These are phyloP conservation scores for Anguilla anguilla DNA, from an alignment of 2,797 vertebrate species.

Conservation along the genomic window DNA sequence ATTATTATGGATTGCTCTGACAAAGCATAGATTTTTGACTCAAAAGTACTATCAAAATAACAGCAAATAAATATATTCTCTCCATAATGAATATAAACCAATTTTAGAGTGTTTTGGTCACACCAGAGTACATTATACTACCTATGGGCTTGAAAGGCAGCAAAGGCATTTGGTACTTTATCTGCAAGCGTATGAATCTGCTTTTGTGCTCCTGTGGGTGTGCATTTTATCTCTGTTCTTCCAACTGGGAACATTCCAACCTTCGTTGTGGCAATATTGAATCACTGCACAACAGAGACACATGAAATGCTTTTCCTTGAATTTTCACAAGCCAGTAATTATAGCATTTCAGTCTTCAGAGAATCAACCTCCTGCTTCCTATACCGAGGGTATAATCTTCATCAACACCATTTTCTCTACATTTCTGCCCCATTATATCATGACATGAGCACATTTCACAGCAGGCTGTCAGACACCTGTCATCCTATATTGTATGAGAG, in stretches of 20 bases:
- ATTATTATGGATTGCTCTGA: background rate
- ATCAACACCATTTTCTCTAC: background rate
- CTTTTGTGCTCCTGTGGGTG: background rate
- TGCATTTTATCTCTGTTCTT: constrained; percentile 14
- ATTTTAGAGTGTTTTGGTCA: background rate
- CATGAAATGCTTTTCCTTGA: background rate
- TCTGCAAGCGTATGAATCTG: background rate
- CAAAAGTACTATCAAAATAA: background rate
- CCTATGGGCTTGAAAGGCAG: background rate
- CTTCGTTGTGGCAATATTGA: background rate
- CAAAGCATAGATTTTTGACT: constrained; percentile 9
- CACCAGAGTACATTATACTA: background rate
- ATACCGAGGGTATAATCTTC: background rate
- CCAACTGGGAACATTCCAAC: constrained; percentile 1
- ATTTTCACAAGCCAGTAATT: background rate
- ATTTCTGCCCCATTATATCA: background rate
- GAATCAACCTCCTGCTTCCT: background rate
- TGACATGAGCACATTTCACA: background rate
- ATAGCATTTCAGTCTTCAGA: background rate
- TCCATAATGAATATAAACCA: constrained; percentile 7
- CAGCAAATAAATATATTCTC: constrained; percentile 8
- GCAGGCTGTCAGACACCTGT: background rate
- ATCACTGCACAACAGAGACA: background rate
- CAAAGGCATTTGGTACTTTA: background rate
- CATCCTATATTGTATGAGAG: background rate